These are phyloP conservation scores for Coptodon bakossiorum DNA, from an alignment of 2,113 vertebrate species.

Conservation along the genomic window DNA sequence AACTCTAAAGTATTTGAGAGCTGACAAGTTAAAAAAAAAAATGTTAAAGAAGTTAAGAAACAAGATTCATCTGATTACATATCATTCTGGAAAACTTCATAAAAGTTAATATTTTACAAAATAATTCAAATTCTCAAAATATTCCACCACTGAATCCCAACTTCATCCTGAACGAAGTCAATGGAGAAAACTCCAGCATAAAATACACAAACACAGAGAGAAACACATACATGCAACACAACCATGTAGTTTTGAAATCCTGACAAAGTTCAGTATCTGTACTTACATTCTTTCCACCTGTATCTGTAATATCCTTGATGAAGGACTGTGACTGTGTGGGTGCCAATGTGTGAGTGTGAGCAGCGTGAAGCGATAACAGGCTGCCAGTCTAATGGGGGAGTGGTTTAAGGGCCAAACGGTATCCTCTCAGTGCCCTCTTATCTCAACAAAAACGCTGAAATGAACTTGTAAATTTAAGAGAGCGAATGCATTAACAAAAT, in stretches of 20 bases:
- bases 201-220: neutral
- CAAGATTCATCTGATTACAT: neutral
- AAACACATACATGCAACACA: neutral
- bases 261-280: neutral
- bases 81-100: neutral
- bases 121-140: neutral
- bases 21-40: neutral
- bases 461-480: neutral
- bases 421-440: neutral
- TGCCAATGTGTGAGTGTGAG: constrained; percentile 10
- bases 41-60: neutral
- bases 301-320: neutral
- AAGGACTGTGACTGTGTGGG: neutral
- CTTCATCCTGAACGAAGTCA: neutral
- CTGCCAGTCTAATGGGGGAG: constrained; percentile 19
- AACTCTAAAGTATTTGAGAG: neutral
- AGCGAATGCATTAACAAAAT: neutral
- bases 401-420: neutral
- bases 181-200: neutral
- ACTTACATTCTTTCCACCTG: constrained; percentile 35
- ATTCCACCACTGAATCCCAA: neutral
- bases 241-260: neutral
- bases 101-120: neutral
- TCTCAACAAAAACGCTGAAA: neutral
- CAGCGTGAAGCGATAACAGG: constrained; percentile 1